Evolutionary conservation across 2,888 invertebrate genomes (phyloP).

Genomic region (Mylabris sibirica): DNA sequence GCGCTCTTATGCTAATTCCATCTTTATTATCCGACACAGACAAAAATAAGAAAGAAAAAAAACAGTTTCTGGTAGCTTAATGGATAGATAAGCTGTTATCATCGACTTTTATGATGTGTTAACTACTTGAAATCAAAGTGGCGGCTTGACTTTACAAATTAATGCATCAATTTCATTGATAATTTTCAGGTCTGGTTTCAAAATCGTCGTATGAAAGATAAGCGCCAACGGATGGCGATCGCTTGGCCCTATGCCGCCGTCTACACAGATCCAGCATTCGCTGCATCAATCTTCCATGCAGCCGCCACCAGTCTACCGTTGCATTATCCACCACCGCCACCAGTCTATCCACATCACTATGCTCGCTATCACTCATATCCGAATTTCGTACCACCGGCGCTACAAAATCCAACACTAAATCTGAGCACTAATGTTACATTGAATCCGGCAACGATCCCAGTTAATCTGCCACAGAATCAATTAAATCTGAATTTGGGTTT

Average conservation of each 20-base stretch:
- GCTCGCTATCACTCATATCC: constrained; percentile 64
- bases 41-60: too few species aligned
- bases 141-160: constrained; percentile 34
- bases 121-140: constrained; percentile 56
- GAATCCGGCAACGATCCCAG: constrained; percentile 49
- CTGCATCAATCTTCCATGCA: constrained; percentile 90
- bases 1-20: constrained; percentile 48
- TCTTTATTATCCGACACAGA: constrained; percentile 35
- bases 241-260: constrained; percentile 96
- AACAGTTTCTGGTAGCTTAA: constrained; percentile 53
- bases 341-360: constrained; percentile 67
- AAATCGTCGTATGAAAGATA: constrained; percentile 96
- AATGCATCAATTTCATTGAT: constrained; percentile 23
- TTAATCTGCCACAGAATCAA: constrained; percentile 58
- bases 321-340: constrained; percentile 65
- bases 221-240: constrained; percentile 91
- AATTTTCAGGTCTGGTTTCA: constrained; percentile 93
- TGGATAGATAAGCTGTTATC: constrained; percentile 59
- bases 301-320: constrained; percentile 74
- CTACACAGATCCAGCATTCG: constrained; percentile 92
- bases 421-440: constrained; percentile 45
- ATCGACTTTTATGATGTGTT: constrained; percentile 59
- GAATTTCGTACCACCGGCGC: constrained; percentile 59
- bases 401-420: constrained; percentile 52
- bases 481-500: constrained; percentile 45